These are phyloP conservation scores for Ornithoptera alexandrae DNA, from an alignment of 2,888 invertebrate species.

Conservation along the genomic window DNA sequence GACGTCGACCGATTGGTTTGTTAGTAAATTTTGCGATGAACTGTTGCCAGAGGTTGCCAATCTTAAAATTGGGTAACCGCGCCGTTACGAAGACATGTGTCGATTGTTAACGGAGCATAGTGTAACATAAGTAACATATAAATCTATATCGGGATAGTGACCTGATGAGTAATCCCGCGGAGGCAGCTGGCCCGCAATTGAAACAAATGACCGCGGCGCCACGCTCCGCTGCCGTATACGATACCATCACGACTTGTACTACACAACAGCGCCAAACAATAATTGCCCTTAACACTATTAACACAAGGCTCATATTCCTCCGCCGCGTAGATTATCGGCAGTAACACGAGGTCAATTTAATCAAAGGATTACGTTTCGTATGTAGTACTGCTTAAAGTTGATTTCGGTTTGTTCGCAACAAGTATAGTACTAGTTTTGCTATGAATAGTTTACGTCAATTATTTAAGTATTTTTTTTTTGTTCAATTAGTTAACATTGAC, in stretches of 20 bases:
- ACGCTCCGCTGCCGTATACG: conserved; percentile 38
- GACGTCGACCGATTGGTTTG: no score
- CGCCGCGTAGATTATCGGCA: neutral
- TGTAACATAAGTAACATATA: no score
- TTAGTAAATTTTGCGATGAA: no score
- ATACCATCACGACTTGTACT: conserved; percentile 17
- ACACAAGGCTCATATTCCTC: neutral
- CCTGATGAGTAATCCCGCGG: conserved; percentile 42
- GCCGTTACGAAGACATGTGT: no score
- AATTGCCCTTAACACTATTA: neutral
- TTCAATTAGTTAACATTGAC: no score
- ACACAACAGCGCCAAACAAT: neutral
- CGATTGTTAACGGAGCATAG: no score
- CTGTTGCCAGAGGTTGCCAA: no score
- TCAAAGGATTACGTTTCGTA: neutral
- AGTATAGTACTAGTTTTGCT: no score
- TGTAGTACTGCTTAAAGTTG: neutral
- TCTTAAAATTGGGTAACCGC: no score
- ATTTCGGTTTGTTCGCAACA: neutral
- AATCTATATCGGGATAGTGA: neutral
- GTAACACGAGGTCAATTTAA: neutral
- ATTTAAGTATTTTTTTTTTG: no score
- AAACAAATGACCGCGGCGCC: conserved; percentile 70
- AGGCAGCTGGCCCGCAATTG: conserved; percentile 66
- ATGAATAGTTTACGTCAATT: no score